Evolutionary conservation across 2,113 vertebrate genomes (phyloP), one percentile per base, ranked within the genome.

Genomic region (Columbina picui): DNA sequence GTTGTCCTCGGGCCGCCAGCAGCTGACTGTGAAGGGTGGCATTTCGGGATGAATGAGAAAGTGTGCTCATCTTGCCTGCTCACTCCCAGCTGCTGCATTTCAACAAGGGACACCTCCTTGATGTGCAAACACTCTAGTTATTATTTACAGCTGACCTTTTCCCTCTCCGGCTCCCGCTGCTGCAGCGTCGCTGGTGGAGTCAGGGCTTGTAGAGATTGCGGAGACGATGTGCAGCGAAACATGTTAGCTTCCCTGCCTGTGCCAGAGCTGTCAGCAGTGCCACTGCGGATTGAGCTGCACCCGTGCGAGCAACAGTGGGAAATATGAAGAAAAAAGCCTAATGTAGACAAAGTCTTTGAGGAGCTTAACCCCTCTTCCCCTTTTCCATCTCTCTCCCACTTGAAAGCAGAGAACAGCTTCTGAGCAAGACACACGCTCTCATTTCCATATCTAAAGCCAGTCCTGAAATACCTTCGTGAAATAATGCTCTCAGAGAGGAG

Each of bases 371-470:
- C 82, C 60, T 95, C 79, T 94, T 91, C 81, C 82, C 94, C 96
- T 88, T 89, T 94, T 93, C 90, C 79, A 77, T 94, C 78, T 89
- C 67, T 79, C 77, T 94, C 36, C 38, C 70, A 94, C 87, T 97
- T 96, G 84, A 97, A 97, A 96, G 92, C 78, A 81, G 56, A 92
- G 84, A 97, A 97, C 64, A 85, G 45, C 94, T 97, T 97, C 96
- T 96, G 53, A 94, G 89, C 86, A 67, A 96, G 43, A 87, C 63
- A 76, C 83, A 87, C 4, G 7, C 57, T 87, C 68, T 97, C 94
- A 97, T 97, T 97, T 97, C 80, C 92, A 90, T 97, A 96, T 94
- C 96, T 97, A 96, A 97, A 94, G 88, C 87, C 79, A 95, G 85
- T 63, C 93, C 91, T 4, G 8, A 96, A 97, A 97, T 93, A 92